Conservation (phyloP, 2,113 vertebrate genomes). For the Myotis davidii region DNA sequence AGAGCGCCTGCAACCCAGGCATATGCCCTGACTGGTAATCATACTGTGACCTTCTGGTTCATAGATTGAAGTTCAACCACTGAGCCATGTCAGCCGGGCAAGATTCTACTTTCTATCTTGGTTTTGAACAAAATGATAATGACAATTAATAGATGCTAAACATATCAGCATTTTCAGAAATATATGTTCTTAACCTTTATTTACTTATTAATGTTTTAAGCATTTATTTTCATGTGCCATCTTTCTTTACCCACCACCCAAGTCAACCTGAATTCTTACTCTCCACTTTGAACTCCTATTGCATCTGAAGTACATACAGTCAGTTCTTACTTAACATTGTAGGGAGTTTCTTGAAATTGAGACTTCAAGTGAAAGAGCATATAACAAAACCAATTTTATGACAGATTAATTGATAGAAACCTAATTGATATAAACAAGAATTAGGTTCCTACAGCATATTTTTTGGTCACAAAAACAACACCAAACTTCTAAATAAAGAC, state of each 20-base stretch:
- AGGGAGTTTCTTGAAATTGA: neutral
- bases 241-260: neutral
- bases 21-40: too few relatives aligned
- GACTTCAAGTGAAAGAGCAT: neutral
- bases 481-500: neutral
- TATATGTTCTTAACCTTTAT: neutral
- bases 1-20: too few relatives aligned
- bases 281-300: neutral
- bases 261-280: neutral
- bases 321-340: too few relatives aligned
- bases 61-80: too few relatives aligned
- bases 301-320: neutral
- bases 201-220: neutral
- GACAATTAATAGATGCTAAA: neutral
- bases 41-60: too few relatives aligned
- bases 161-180: neutral
- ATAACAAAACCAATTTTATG: neutral
- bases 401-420: neutral
- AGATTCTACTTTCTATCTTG: neutral
- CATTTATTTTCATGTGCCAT: neutral
- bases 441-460: neutral
- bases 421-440: too few relatives aligned
- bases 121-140: neutral
- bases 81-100: too few relatives aligned
- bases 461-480: neutral